These are phyloP conservation scores for Tethea ocularis DNA, from an alignment of 2,888 invertebrate species.

Conservation along the genomic window DNA sequence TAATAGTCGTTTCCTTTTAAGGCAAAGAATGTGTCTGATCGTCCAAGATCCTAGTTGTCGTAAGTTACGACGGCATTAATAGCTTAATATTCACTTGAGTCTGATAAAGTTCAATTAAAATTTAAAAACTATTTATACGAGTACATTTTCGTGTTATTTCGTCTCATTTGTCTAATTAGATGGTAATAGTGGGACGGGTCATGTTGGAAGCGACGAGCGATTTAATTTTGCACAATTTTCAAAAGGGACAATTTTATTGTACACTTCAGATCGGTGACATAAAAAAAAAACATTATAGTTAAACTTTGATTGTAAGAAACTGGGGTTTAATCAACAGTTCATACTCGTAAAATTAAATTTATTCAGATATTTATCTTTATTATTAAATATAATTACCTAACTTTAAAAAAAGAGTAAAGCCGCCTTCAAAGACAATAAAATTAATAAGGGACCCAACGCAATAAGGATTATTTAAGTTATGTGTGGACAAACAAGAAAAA, in stretches of 20 bases:
- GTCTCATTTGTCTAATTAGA: constrained; percentile 10
- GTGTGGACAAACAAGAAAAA: too few species aligned
- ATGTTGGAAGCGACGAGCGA: neutral
- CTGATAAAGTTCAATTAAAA: neutral
- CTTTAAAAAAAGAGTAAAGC: too few species aligned
- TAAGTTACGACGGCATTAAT: neutral
- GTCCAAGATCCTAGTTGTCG: constrained; percentile 9
- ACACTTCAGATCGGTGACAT: too few species aligned
- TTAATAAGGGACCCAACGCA: too few species aligned
- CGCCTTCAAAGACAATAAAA: too few species aligned
- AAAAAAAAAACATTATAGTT: too few species aligned
- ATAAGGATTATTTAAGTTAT: too few species aligned
- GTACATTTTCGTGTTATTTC: neutral
- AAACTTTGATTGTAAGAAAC: too few species aligned
- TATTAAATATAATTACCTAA: too few species aligned
- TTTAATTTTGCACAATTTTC: neutral
- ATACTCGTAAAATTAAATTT: too few species aligned
- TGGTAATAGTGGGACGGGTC: neutral
- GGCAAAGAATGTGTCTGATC: neutral
- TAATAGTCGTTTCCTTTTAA: neutral
- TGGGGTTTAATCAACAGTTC: too few species aligned
- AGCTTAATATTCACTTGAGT: neutral
- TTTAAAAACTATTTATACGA: neutral
- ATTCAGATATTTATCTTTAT: too few species aligned
- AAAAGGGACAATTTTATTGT: neutral